Conservation (phyloP, 2,888 invertebrate species). For the Athalia circularis region DNA sequence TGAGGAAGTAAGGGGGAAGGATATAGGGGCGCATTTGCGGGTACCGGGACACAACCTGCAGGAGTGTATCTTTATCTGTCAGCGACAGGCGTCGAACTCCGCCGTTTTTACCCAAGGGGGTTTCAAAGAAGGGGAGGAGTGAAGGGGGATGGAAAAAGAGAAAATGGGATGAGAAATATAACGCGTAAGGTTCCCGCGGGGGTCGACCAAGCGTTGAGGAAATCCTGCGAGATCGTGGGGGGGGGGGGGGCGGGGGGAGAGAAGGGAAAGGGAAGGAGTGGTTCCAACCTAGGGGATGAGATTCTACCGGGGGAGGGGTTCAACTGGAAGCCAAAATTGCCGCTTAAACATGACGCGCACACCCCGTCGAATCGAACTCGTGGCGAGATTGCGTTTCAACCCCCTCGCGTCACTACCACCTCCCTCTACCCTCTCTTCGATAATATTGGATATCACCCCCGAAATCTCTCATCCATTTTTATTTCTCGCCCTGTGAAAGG, state of each 20-base stretch:
- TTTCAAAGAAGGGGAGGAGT: background rate
- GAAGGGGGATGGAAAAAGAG: conserved; percentile 28
- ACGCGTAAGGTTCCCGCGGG: conserved; percentile 24
- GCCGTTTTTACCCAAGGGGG: background rate
- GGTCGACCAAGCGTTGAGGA: conserved; percentile 23
- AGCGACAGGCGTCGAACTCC: conserved; percentile 51
- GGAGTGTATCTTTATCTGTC: conserved; percentile 53
- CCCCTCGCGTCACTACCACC: conserved; percentile 22
- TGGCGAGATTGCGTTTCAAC: conserved; percentile 58
- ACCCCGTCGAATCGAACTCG: conserved; percentile 58
- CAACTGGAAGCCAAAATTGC: conserved; percentile 47
- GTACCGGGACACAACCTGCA: conserved; percentile 26
- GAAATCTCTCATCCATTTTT: conserved; percentile 45
- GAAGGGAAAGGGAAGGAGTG: background rate
- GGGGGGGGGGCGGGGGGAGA: conserved; percentile 43
- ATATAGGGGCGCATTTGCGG: conserved; percentile 20
- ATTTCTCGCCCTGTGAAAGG: background rate
- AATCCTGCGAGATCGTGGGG: conserved; percentile 25
- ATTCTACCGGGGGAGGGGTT: background rate
- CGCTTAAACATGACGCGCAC: conserved; percentile 64
- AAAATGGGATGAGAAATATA: conserved; percentile 46
- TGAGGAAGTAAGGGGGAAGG: conserved; percentile 47
- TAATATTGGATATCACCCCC: conserved; percentile 62
- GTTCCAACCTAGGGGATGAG: conserved; percentile 14
- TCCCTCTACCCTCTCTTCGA: conserved; percentile 53